Percentiles rank a stretch among this genome's conserved stretches.
Evolutionary conservation across 2,888 invertebrate genomes (phyloP).

Genomic region (Lasioglossum marginatum): DNA sequence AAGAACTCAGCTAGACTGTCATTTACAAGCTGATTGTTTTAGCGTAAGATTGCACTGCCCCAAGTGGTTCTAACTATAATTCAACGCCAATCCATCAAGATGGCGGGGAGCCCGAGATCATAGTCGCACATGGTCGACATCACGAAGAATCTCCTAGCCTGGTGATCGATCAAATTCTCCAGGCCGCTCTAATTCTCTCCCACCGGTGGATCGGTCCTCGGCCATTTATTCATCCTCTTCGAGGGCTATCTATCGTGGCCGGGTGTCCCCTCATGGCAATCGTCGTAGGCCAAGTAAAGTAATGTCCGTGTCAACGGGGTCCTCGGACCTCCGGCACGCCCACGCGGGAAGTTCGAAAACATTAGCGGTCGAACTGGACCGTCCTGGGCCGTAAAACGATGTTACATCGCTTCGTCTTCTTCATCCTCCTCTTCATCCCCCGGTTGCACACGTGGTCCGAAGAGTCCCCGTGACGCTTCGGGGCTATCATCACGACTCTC

Average conservation of each 20-base stretch:
- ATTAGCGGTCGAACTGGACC: conserved; percentile 79
- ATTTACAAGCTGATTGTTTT: not conserved
- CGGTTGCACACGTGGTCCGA: not conserved
- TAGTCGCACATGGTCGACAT: not conserved
- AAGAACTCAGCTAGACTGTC: not conserved
- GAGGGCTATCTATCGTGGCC: conserved; percentile 37
- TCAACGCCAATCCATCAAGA: not conserved
- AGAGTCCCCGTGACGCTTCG: conserved; percentile 3
- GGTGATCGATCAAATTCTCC: conserved; percentile 4
- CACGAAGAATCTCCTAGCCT: not conserved
- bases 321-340: conserved; percentile 71
- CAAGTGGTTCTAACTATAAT: not conserved
- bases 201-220: not conserved
- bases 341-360: conserved; percentile 75
- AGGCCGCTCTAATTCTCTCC: conserved; percentile 12
- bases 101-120: not conserved
- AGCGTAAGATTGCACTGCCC: not conserved
- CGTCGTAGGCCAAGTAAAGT: conserved; percentile 76
- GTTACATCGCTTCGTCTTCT: conserved; percentile 69
- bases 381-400: conserved; percentile 71
- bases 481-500: conserved; percentile 11
- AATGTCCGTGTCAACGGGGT: conserved; percentile 74
- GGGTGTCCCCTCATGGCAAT: conserved; percentile 60
- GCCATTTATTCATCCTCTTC: conserved; percentile 35
- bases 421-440: conserved; percentile 56